Evolutionary conservation across 2,797 vertebrate species (phyloP).

Genomic region (Podarcis lilfordi): DNA sequence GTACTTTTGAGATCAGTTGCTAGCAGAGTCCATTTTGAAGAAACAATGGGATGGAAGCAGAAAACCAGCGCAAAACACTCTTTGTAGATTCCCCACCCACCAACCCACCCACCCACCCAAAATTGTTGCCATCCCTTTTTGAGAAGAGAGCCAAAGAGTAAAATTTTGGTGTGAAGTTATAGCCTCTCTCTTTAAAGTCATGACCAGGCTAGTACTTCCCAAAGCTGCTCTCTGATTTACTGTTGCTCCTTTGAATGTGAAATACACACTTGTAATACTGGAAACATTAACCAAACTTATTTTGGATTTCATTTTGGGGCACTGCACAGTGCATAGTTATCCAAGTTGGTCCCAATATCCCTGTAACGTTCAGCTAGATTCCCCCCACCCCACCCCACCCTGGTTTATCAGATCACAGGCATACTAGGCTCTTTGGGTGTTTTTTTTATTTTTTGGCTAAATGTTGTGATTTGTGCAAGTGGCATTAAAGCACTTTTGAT

Average conservation of each 20-base stretch:
- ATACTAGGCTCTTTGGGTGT: not conserved
- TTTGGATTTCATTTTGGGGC: not conserved
- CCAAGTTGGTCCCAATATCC: not conserved
- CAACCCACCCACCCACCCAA: no score
- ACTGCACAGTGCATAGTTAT: not conserved
- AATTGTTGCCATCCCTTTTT: not conserved
- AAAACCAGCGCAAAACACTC: not conserved
- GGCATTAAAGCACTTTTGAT: slow-evolving; percentile 56
- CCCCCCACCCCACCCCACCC: no score
- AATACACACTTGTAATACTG: not conserved
- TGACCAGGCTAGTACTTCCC: not conserved
- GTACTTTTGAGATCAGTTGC: not conserved
- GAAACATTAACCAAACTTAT: slow-evolving; percentile 2
- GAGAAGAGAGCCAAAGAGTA: not conserved
- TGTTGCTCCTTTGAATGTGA: not conserved
- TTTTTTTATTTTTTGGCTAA: slow-evolving; percentile 26
- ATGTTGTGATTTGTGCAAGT: slow-evolving; percentile 39
- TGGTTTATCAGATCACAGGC: not conserved
- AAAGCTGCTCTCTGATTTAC: not conserved
- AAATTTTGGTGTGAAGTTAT: not conserved
- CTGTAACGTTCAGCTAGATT: slow-evolving; percentile 3
- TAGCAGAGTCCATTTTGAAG: not conserved
- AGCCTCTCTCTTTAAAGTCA: not conserved
- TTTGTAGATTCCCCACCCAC: not conserved
- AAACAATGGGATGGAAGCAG: not conserved